Conservation (phyloP, 92 coral and sea anemone species). For the Pocillopora grandis region DNA sequence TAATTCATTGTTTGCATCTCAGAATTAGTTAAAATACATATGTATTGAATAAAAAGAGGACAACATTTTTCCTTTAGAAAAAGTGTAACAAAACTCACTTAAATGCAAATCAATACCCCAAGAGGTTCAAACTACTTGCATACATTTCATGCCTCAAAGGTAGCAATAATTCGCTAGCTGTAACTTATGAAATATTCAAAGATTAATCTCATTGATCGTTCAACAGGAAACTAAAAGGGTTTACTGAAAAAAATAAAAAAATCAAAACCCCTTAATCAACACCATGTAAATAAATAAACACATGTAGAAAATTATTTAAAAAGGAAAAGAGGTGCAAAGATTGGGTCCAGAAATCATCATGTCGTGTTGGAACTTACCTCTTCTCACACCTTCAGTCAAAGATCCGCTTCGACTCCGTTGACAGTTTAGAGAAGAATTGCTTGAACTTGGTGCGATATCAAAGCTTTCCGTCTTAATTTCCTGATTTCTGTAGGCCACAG, state of each 20-base stretch:
- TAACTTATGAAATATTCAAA: background rate
- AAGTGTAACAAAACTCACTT: background rate
- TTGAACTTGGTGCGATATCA: constrained; percentile 37
- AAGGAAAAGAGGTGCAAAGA: background rate
- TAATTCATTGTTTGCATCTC: background rate
- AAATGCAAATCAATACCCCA: background rate
- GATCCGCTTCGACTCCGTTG: constrained; percentile 38
- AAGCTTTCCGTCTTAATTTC: constrained; percentile 71
- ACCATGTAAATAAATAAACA: constrained; percentile 7
- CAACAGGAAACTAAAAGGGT: background rate
- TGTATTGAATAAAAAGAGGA: no score
- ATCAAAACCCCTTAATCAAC: constrained; percentile 6
- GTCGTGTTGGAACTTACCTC: constrained; percentile 23
- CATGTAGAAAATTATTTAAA: background rate
- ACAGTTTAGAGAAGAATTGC: background rate
- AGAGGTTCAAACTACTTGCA: background rate
- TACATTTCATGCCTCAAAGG: constrained; percentile 2
- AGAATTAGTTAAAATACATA: background rate
- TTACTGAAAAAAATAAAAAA: background rate
- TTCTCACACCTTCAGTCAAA: constrained; percentile 14
- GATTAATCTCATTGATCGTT: background rate
- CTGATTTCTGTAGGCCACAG: constrained; percentile 87
- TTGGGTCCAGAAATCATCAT: background rate
- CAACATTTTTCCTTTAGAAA: background rate
- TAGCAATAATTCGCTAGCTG: background rate